Evolutionary conservation across 1,140 invertebrate species (phyloP).

Genomic region (Trialeurodes vaporariorum): DNA sequence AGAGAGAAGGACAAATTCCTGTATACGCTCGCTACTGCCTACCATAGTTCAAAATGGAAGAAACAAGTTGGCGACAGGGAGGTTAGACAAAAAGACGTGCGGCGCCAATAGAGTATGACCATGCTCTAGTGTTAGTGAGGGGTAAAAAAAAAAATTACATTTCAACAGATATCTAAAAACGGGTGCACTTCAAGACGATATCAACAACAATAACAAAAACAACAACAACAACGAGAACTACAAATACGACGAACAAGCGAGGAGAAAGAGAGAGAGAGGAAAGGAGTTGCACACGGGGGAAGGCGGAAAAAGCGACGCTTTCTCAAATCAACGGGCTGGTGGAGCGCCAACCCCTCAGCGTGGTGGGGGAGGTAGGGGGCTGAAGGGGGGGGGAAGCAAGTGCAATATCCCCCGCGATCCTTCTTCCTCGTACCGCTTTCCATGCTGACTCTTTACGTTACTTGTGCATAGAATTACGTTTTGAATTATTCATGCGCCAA

Average conservation of each 20-base stretch:
- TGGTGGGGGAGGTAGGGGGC: not conserved
- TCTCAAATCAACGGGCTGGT: not conserved
- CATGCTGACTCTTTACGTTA: not conserved
- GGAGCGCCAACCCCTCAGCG: not conserved
- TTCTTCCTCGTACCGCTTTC: not conserved
- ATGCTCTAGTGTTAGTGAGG: too few relatives aligned
- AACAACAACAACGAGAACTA: not conserved
- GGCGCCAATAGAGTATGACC: too few relatives aligned
- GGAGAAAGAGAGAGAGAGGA: not conserved
- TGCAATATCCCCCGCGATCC: not conserved
- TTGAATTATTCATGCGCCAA: not conserved
- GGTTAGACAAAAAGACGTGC: too few relatives aligned
- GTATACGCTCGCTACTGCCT: too few relatives aligned
- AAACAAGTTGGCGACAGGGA: too few relatives aligned
- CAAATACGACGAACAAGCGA: too few relatives aligned
- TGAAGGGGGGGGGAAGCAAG: not conserved
- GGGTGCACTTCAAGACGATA: too few relatives aligned
- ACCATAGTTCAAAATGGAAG: too few relatives aligned
- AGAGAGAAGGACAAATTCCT: too few relatives aligned
- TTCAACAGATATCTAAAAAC: not conserved
- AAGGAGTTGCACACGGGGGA: not conserved
- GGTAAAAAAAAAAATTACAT: not conserved
- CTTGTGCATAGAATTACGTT: not conserved
- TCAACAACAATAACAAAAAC: too few relatives aligned
- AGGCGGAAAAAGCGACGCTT: not conserved